Evolutionary conservation across 2,888 invertebrate genomes (phyloP), one percentile per base, ranked within the genome.

Genomic region (Drosophila monieri): DNA sequence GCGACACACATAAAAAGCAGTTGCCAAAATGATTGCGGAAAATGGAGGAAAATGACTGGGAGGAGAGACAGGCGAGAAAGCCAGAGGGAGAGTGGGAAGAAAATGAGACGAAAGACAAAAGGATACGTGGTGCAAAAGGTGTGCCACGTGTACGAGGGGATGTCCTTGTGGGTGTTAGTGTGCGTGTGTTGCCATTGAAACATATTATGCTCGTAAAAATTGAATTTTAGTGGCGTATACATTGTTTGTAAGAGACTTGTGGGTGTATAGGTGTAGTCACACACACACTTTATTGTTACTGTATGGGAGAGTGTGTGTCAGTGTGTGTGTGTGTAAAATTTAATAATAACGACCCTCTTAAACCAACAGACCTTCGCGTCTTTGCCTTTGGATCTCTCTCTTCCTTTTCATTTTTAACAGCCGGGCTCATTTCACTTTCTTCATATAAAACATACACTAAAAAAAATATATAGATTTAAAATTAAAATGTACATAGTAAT

Each of bases 141-240:
- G 59, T 44, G 44, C 25, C 39, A 39, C 39, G 25, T 39, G 43
- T 44, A 14, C 37, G 44, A 18, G 41, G 23, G 52, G 43, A 52
- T 49, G 23, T 67, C 18, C 53, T 62, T 65, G 66, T 69, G 65
- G 65, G 74, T 27, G 27, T 27, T 27, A 27, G 27, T 27, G 27
- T 27, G 27, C 9, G 46, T 41, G n/a, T 46, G 75, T 80, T 83
- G 78, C 83, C 83, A 85, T 83, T 85, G 85, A 85, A 81, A 85
- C 85, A 81, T 83, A 84, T 85, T 83, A 78, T 72, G 78, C 80
- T 83, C 84, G 84, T 83, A 85, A 83, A 83, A 83, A 85, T 83
- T 83, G 86, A 83, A 83, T 83, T 85, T 85, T 85, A 83, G 83
- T 85, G 80, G 80, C 68, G 73, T 41, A 32, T 47, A 78, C 74